Base-by-base conservation (phyloP, 2,797 vertebrate species). In the Sylvilagus floridanus region DNA sequence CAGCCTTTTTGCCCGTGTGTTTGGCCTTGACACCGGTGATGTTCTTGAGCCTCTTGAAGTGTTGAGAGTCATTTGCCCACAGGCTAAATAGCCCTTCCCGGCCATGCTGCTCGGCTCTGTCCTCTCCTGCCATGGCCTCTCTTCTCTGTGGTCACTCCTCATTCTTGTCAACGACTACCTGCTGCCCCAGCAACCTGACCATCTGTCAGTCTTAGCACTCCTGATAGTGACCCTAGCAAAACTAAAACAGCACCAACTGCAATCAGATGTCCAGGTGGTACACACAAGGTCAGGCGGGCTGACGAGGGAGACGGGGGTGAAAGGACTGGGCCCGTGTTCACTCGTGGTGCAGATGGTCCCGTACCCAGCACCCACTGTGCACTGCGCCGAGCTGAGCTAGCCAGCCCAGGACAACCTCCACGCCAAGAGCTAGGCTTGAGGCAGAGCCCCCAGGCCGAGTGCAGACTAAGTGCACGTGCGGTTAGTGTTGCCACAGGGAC, bases 181-280 rank as follows among this genome's bases (percentile, higher is more conserved):
- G 57, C 84, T 60, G 26, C 21, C 66, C 52, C 68, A 22, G 9
- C 17, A 4, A 63, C 78, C 85, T 54, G 47, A 78, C 62, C 84
- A 12, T 66, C 47, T 88, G 7, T 68, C 24, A 35, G 77, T 87
- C 42, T 66, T 73, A 60, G 32, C 19, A 65, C 9, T 93, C 50
- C 75, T 86, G 30, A 47, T 37, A 66, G 57, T 90, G 83, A 86
- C 68, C 77, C 63, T 17, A 60, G 60, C 76, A 86, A 68, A 79
- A 73, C 4, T 32, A 90, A 78, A 89, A 87, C 42, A 5, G 14
- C 71, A n/a, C 37, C 79, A 86, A 9, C 37, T 93, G 90, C 88
- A 93, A n/a, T 71, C 35, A 78, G 28, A 72, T 57, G 69, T 21
- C 50, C 65, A 83, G 42, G 57, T 22, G 28, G 21, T n/a, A 42